A percentile compares a stretch with the other conserved stretches of the same genome.
Evolutionary conservation across 2,113 vertebrate genomes (phyloP).

Genomic region (Lycaon pictus): DNA sequence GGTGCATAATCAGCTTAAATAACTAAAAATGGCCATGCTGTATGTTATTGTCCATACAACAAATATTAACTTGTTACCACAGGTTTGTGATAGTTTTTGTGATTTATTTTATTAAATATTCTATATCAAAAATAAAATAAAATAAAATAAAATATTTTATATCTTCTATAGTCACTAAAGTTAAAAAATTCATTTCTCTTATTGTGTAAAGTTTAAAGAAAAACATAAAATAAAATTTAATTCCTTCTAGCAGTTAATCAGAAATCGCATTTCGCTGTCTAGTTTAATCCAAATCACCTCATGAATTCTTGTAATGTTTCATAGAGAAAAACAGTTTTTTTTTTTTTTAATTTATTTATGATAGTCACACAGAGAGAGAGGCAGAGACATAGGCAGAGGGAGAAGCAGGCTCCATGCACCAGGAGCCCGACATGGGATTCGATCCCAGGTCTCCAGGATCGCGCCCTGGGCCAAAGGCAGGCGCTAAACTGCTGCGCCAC

Average conservation of each 20-base stretch:
- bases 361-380: no score
- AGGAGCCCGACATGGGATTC: no score
- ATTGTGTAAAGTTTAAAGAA: background rate
- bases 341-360: no score
- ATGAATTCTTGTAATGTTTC: background rate
- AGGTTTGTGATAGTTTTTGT: background rate
- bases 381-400: no score
- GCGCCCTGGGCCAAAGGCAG: no score
- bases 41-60: background rate
- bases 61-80: background rate
- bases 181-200: background rate
- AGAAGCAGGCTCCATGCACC: no score
- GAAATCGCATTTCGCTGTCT: background rate
- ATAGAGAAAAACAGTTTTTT: no score
- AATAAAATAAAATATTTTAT: background rate
- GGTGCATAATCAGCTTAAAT: background rate
- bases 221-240: background rate
- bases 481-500: no score
- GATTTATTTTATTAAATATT: background rate
- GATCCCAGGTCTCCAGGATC: no score
- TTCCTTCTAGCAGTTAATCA: conserved; percentile 12
- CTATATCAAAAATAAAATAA: background rate
- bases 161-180: conserved; percentile 38
- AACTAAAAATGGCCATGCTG: background rate
- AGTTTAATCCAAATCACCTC: conserved; percentile 43